These are phyloP conservation scores for Periplaneta americana DNA, from an alignment of 1,140 invertebrate genomes.

Conservation along the genomic window DNA sequence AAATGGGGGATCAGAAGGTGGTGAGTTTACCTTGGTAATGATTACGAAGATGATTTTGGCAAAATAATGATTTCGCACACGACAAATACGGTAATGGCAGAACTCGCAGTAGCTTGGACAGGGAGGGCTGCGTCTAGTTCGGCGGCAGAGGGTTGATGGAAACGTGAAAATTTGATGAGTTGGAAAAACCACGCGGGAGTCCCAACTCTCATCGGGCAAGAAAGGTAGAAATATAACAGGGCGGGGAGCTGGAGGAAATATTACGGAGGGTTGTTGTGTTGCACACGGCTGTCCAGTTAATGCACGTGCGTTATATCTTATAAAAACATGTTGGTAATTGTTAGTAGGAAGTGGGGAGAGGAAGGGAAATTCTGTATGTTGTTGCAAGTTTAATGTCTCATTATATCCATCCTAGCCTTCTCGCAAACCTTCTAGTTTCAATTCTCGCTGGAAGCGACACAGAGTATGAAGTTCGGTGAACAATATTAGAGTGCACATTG, in stretches of 20 bases:
- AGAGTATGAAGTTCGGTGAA: too few relatives aligned
- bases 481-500: too few relatives aligned
- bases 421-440: too few relatives aligned
- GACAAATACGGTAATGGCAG: too few relatives aligned
- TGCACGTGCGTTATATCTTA: not conserved
- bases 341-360: not conserved
- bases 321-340: not conserved
- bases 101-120: too few relatives aligned
- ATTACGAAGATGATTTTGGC: too few relatives aligned
- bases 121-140: too few relatives aligned
- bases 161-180: constrained; percentile 15
- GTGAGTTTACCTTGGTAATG: too few relatives aligned
- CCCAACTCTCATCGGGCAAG: not conserved
- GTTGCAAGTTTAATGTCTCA: not conserved
- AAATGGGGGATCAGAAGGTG: too few relatives aligned
- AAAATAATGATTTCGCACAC: too few relatives aligned
- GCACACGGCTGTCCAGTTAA: not conserved
- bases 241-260: not conserved
- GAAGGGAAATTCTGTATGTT: too few relatives aligned
- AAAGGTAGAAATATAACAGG: not conserved
- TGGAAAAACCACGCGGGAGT: constrained; percentile 9
- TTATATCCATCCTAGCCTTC: not conserved
- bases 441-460: too few relatives aligned
- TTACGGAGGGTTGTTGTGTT: not conserved
- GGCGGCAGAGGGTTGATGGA: constrained; percentile 9